A percentile compares a stretch with the other conserved stretches of the same genome.
phyloP scores from a whole-genome alignment of 1,140 invertebrate genomes.

The Micrasema minimum region DNA sequence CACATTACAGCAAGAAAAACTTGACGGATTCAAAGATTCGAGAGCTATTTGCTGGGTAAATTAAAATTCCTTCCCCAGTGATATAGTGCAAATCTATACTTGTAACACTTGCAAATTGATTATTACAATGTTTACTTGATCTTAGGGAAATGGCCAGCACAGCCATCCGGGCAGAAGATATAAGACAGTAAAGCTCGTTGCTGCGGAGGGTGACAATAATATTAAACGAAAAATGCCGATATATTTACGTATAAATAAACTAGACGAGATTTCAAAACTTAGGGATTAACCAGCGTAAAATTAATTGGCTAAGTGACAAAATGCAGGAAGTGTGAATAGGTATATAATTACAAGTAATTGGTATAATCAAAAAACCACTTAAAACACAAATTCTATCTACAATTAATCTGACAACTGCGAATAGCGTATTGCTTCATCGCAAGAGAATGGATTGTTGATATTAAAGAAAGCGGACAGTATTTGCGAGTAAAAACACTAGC shows the following conservation, averaged over 20 bases:
- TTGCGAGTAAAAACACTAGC: too few relatives aligned
- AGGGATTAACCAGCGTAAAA: neutral
- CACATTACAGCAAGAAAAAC: too few relatives aligned
- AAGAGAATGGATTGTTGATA: neutral
- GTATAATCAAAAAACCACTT: neutral
- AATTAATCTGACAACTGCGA: slow-evolving; percentile 4
- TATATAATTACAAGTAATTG: neutral
- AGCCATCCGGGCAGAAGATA: neutral
- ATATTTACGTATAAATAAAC: neutral
- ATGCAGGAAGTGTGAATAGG: neutral
- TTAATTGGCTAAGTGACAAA: neutral
- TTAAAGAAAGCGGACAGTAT: neutral
- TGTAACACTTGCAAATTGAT: slow-evolving; percentile 28
- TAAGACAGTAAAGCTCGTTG: neutral
- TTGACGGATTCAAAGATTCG: too few relatives aligned
- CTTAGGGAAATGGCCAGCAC: neutral
- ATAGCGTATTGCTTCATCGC: neutral
- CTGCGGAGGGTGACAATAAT: neutral
- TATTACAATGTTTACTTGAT: slow-evolving; percentile 29
- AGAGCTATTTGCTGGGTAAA: slow-evolving; percentile 4
- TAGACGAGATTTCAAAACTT: neutral
- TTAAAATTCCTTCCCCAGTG: slow-evolving; percentile 24
- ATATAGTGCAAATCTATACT: slow-evolving; percentile 23
- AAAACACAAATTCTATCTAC: neutral
- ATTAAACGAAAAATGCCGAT: neutral